Percentiles rank a stretch among this genome's conserved stretches.
Conservation (phyloP, 2,888 invertebrate species). For the Steinernema hermaphroditum region DNA sequence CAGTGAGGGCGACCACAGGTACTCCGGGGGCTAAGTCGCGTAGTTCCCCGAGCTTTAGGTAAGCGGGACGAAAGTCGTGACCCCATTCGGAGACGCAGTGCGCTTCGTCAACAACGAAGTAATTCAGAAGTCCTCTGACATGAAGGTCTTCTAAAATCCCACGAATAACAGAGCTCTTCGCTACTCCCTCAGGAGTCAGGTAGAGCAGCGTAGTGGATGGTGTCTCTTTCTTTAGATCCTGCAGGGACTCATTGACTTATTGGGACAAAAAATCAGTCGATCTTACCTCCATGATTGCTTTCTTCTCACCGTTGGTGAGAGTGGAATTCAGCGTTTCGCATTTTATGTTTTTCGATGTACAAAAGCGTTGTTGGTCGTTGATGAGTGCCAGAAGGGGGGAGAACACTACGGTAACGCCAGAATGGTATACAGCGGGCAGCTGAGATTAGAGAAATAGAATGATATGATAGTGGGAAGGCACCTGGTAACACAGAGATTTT, state of each 20-base stretch:
- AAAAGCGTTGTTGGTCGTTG: conserved; percentile 87
- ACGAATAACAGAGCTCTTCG: conserved; percentile 71
- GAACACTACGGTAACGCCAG: conserved; percentile 85
- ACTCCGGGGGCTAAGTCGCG: conserved; percentile 66
- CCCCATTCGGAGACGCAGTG: conserved; percentile 99
- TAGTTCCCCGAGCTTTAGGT: conserved; percentile 81
- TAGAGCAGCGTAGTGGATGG: conserved; percentile 85
- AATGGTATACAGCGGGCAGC: conserved; percentile 82
- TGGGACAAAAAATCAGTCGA: conserved; percentile 5
- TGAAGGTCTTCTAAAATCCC: conserved; percentile 70
- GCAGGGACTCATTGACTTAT: no score
- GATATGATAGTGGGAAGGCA: conserved; percentile 71
- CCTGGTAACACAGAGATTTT: conserved; percentile 93
- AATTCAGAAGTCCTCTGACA: conserved; percentile 79
- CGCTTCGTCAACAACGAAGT: conserved; percentile 91
- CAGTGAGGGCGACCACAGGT: conserved; percentile 78
- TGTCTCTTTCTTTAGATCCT: conserved; percentile 49
- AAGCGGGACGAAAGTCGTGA: conserved; percentile 79
- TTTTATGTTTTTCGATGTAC: conserved; percentile 77
- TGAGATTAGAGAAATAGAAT: conserved; percentile 71
- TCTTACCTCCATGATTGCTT: conserved; percentile 73
- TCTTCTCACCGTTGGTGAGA: conserved; percentile 78
- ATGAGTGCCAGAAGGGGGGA: conserved; percentile 94
- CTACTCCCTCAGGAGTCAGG: conserved; percentile 94
- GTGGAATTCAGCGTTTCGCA: conserved; percentile 92